Base-by-base conservation (phyloP, 2,888 invertebrate species). In the Sinotaia quadrata region DNA sequence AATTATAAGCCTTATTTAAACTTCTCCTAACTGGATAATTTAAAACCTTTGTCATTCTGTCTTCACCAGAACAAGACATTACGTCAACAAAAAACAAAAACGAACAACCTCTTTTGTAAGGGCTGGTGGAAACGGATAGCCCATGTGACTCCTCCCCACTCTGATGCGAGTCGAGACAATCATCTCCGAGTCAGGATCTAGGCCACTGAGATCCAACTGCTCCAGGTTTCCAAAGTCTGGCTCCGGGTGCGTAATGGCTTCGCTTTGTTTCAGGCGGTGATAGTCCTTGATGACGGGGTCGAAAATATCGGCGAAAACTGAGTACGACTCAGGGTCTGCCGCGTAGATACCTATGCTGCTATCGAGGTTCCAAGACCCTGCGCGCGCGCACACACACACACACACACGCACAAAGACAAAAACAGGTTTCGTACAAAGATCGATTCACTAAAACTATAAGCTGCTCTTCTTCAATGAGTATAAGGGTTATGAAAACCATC, bases 311-410 rank as follows among this genome's bases (percentile, higher is more conserved):
- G 78, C 71, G 69, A 83, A 84, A 12, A 75, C 75, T 12, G 77
- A 75, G 72, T 84, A 84, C 0, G 76, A 79, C 31, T 84, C 84
- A 0, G 81, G 81, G 59, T 84, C 84, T 47, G 78, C 75, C 21
- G 83, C 84, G 57, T 80, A 81, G 29, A 82, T 76, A 21, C 85
- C 85, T 29, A 81, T 78, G 85, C 97, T 96, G 78, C 96, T 96
- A 90, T 98, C 97, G 89, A 94, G 93, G 90, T 98, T 98, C 91
- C 96, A 96, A 87, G 96, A 91, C 89, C 96, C 95, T 94, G 88
- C 63, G 90, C 89, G 70, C 7, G n/a, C 27, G 33, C 24, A 54
- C 27, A 60, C 21, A 41, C 12, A 41, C 15, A 41, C n/a, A n/a
- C n/a, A n/a, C n/a, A n/a, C n/a, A n/a, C n/a, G n/a, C n/a, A n/a